Evolutionary conservation across 1,140 invertebrate species (phyloP), one percentile per base, ranked within the genome.

Genomic region (Brachionus calyciflorus): DNA sequence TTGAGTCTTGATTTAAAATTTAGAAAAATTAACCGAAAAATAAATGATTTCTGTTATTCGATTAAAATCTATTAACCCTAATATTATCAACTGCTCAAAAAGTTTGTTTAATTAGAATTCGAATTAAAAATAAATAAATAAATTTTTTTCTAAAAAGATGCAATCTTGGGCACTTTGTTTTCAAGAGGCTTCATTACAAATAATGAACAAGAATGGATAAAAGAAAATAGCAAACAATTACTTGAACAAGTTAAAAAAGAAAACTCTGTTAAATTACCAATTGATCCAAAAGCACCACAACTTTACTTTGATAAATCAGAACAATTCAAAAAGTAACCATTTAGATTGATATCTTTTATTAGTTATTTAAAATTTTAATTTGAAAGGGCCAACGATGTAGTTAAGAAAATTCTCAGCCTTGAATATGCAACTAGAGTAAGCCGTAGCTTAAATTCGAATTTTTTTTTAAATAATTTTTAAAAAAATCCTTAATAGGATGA

Each of bases 151-250:
- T n/a, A n/a, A n/a, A n/a, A n/a, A n/a, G n/a, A n/a, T n/a, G n/a
- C n/a, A n/a, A n/a, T n/a, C n/a, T n/a, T n/a, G n/a, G 28, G 14
- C 1, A 26, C 51, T 7, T 9, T 41, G 10, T 1, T 37, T 1
- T 7, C n/a, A 17, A 37, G 60, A 24, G 60, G 60, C 24, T 14
- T 65, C 3, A 65, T 65, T 7, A 65, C 60, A 5, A 37, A 65
- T 30, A 65, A 65, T n/a, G 60, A 65, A 65, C 9, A 65, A 65
- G 60, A 44, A 19, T 65, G 60, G 60, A 65, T 44, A 9, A 65
- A 65, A 46, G 60, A 65, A 65, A 65, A 65, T 12, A 65, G 60
- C 7, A 10, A 44, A 28, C 41, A 46, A 14, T 3, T 65, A 24
- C 33, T 65, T 44, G 19, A 44, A 4, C 24, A 65, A 41, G 37